A percentile compares a stretch with the other conserved stretches of the same genome.
Conservation (phyloP, 2,113 vertebrate genomes). For the Austrofundulus limnaeus region DNA sequence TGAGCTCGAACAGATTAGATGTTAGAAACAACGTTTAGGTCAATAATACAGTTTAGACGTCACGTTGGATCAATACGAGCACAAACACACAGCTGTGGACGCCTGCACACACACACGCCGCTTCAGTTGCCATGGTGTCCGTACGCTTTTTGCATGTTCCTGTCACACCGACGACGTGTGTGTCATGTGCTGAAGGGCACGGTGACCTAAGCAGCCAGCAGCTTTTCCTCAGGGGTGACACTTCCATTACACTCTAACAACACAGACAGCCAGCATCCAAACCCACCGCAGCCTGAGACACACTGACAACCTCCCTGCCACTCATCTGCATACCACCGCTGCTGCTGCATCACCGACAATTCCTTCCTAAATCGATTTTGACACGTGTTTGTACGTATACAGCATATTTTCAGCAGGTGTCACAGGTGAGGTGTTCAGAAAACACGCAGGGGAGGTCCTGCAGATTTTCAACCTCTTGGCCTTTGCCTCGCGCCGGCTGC, state of each 20-base stretch:
- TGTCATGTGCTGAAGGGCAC: conserved; percentile 65
- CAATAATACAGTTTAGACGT: conserved; percentile 66
- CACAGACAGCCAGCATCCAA: conserved; percentile 42
- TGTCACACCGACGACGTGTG: conserved; percentile 48
- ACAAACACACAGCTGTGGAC: conserved; percentile 21
- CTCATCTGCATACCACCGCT: conserved; percentile 24
- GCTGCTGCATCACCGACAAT: conserved; percentile 6
- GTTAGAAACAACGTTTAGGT: conserved; percentile 65
- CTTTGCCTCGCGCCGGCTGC: conserved; percentile 41
- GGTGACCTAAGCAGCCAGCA: conserved; percentile 58
- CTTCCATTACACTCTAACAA: conserved; percentile 66
- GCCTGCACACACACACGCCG: conserved; percentile 4
- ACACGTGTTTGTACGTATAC: conserved; percentile 46
- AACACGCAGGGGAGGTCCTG: conserved; percentile 50
- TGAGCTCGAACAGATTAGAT: conserved; percentile 58
- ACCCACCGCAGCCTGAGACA: conserved; percentile 38
- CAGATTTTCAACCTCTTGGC: conserved; percentile 46
- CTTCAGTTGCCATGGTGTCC: conserved; percentile 63
- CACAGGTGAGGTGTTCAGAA: conserved; percentile 44
- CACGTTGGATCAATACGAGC: conserved; percentile 52
- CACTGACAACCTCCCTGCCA: conserved; percentile 37
- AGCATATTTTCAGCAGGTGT: conserved; percentile 36
- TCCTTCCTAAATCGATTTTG: conserved; percentile 30
- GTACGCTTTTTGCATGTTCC: conserved; percentile 65
- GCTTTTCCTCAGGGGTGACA: conserved; percentile 61